phyloP scores from a whole-genome alignment of 2,888 invertebrate genomes.

The Clanis bilineata region DNA sequence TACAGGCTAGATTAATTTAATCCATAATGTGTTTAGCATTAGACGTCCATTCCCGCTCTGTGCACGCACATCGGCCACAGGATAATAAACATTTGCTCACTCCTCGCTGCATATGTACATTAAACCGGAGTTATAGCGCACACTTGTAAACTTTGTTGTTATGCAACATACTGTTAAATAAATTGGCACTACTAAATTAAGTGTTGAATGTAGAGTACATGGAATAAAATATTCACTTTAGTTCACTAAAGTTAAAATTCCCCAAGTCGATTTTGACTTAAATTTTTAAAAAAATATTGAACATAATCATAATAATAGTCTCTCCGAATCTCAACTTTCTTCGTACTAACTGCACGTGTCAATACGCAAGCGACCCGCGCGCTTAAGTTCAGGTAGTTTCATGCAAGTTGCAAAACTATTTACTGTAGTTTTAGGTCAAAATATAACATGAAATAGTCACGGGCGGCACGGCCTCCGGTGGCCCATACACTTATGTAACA shows the following conservation, averaged over 20 bases:
- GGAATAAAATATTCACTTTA: background rate
- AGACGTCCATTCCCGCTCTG: slow-evolving; percentile 24
- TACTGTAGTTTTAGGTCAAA: no score
- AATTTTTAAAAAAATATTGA: no score
- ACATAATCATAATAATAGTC: no score
- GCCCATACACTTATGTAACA: no score
- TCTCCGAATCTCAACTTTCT: no score
- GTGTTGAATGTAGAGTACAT: background rate
- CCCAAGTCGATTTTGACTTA: no score
- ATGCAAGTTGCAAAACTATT: no score
- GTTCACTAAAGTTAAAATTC: background rate
- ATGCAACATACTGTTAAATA: slow-evolving; percentile 5
- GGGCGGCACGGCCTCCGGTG: no score
- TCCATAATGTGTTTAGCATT: slow-evolving; percentile 15
- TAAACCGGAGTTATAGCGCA: slow-evolving; percentile 2
- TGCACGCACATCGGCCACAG: slow-evolving; percentile 28
- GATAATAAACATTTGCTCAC: slow-evolving; percentile 42
- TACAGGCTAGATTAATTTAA: slow-evolving; percentile 11
- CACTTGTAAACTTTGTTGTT: slow-evolving; percentile 2
- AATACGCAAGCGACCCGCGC: no score
- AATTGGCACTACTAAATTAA: background rate
- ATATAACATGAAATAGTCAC: no score
- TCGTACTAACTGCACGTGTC: no score
- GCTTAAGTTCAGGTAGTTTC: no score
- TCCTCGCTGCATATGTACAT: slow-evolving; percentile 29